A percentile compares a stretch with the other conserved stretches of the same genome.
Evolutionary conservation across 2,113 vertebrate species (phyloP).

Genomic region (Barbus barbus): DNA sequence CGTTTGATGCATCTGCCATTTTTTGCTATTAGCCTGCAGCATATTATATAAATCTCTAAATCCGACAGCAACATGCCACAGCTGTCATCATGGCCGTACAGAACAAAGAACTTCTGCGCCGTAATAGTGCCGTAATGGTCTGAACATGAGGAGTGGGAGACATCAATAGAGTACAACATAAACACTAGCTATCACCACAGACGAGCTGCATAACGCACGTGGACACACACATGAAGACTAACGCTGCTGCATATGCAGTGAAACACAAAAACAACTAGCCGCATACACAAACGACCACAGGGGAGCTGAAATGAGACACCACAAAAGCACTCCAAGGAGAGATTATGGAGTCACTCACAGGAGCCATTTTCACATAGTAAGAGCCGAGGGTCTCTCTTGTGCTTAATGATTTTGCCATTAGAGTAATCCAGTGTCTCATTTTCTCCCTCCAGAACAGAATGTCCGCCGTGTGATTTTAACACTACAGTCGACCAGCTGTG

Average conservation of each 20-base stretch:
- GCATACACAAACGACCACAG: background rate
- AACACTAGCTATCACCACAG: slow-evolving; percentile 18
- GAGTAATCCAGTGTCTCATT: slow-evolving; percentile 41
- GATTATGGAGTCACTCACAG: slow-evolving; percentile 26
- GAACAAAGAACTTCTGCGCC: background rate
- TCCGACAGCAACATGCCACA: background rate
- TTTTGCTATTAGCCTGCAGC: background rate
- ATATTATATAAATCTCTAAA: background rate
- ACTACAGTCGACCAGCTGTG: background rate
- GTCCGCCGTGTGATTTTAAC: slow-evolving; percentile 12
- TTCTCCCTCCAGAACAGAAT: slow-evolving; percentile 20
- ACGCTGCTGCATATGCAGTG: background rate
- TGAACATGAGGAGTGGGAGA: background rate
- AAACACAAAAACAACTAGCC: slow-evolving; percentile 23
- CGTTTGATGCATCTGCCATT: slow-evolving; percentile 34
- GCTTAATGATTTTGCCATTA: slow-evolving; percentile 52
- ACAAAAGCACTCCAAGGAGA: slow-evolving; percentile 27
- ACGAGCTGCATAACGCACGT: background rate
- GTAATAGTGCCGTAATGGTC: slow-evolving; percentile 1
- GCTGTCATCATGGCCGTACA: background rate
- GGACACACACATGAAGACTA: background rate
- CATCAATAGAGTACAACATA: slow-evolving; percentile 9
- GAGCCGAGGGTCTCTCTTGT: slow-evolving; percentile 7
- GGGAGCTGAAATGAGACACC: slow-evolving; percentile 37
- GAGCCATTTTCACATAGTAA: slow-evolving; percentile 42